Evolutionary conservation across 2,797 vertebrate species (phyloP).

Genomic region (Neosilurus mollespiculum): DNA sequence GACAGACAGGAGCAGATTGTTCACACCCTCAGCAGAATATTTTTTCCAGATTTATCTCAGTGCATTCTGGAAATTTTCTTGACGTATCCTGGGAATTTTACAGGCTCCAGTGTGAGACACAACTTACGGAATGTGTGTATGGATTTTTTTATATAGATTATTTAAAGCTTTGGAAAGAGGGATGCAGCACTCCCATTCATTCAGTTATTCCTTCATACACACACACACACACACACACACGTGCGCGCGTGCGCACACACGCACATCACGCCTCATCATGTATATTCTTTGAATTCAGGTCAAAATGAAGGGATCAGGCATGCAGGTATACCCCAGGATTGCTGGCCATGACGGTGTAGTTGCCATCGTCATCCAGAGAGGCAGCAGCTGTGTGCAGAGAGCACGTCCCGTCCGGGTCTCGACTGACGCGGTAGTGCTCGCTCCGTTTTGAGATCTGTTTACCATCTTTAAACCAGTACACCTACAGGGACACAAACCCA

Average conservation of each 20-base stretch:
- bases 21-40: not conserved
- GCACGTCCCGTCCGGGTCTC: constrained; percentile 88
- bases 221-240: not conserved
- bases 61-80: too few relatives aligned
- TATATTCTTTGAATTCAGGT: not conserved
- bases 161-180: not conserved
- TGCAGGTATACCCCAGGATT: constrained; percentile 82
- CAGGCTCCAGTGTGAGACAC: not conserved
- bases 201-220: not conserved
- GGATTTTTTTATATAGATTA: too few relatives aligned
- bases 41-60: too few relatives aligned
- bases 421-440: constrained; percentile 91
- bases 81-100: not conserved
- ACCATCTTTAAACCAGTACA: constrained; percentile 99
- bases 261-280: not conserved
- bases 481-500: constrained; percentile 67
- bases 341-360: constrained; percentile 95
- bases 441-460: constrained; percentile 97
- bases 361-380: constrained; percentile 95
- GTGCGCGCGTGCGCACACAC: too few relatives aligned
- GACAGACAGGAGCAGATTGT: constrained; percentile 30
- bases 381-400: constrained; percentile 83
- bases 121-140: not conserved
- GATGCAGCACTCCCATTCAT: not conserved
- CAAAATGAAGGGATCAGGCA: not conserved